Evolutionary conservation across 2,797 vertebrate species (phyloP), one percentile per base, ranked within the genome.

Genomic region (Pithecia hirsuta): DNA sequence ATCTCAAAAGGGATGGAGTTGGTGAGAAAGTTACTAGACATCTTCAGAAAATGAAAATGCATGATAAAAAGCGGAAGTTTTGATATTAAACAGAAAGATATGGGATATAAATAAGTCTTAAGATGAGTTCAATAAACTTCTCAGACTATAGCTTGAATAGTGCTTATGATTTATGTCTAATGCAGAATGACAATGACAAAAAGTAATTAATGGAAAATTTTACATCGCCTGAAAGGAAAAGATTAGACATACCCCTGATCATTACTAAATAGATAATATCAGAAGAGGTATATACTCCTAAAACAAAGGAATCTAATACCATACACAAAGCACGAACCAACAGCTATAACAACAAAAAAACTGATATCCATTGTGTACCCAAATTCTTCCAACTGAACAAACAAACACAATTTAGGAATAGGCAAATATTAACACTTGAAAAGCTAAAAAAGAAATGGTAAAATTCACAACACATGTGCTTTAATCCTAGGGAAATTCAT

Each of bases 11-110:
- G 85, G 26, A 4, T 76, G 2, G 5, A 52, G 7, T 24, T 91
- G 5, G 28, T 70, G 3, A 81, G 48, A 84, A 96, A 82, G 70
- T 72, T 20, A 72, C 19, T 64, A 64, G 30, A 84, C 13, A 76
- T 84, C 89, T 94, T 83, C n/a, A 74, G 39, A 95, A 90, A 89
- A 55, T 83, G 5, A 93, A 93, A 95, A 79, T 78, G 41, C 24
- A 41, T 86, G 44, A 82, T 81, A 11, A 82, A 64, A 85, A 22
- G 5, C 48, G 86, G 41, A 95, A 92, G 46, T 87, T 91, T 74
- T 44, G 30, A 41, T 59, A 88, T 46, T 91, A 91, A 88, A 30
- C 20, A 4, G 7, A 83, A 55, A 1, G 26, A 26, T 9, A 5
- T 48, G 22, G 15, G 20, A 33, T 57, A 82, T 13, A 80, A 76